These are phyloP conservation scores for Palloptera scutellata DNA, from an alignment of 2,888 invertebrate genomes.

Conservation along the genomic window DNA sequence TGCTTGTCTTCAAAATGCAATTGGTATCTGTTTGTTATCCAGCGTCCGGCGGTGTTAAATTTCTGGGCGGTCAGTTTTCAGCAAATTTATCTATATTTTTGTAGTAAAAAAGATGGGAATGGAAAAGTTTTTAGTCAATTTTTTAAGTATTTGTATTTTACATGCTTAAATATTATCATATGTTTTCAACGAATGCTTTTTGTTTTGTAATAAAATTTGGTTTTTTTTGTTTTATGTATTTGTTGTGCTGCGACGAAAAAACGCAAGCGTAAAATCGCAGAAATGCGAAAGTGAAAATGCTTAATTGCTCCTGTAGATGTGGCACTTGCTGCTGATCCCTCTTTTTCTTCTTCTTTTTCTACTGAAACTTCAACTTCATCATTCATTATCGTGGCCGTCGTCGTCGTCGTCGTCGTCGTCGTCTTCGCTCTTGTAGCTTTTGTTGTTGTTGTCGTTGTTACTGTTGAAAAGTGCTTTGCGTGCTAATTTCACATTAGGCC, in stretches of 20 bases:
- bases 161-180: too few species aligned
- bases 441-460: neutral
- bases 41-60: constrained; percentile 24
- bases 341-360: constrained; percentile 5
- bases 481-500: constrained; percentile 40
- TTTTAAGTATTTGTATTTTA: too few species aligned
- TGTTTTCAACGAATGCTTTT: neutral
- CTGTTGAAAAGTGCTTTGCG: constrained; percentile 30
- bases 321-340: neutral
- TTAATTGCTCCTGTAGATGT: constrained; percentile 36
- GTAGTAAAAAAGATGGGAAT: too few species aligned
- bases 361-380: constrained; percentile 6
- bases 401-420: neutral
- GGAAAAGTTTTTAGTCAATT: too few species aligned
- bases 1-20: neutral
- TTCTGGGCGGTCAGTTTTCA: constrained; percentile 52
- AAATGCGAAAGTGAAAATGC: constrained; percentile 35
- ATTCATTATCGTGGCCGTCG: neutral
- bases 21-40: neutral
- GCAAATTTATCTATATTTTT: constrained; percentile 53
- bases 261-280: constrained; percentile 8
- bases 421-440: neutral
- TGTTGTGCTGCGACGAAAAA: constrained; percentile 13
- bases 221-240: constrained; percentile 13
- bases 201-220: constrained; percentile 20